A percentile compares a stretch with the other conserved stretches of the same genome.
phyloP scores from a whole-genome alignment of 2,888 invertebrate genomes.

The Notodonta dromedarius region DNA sequence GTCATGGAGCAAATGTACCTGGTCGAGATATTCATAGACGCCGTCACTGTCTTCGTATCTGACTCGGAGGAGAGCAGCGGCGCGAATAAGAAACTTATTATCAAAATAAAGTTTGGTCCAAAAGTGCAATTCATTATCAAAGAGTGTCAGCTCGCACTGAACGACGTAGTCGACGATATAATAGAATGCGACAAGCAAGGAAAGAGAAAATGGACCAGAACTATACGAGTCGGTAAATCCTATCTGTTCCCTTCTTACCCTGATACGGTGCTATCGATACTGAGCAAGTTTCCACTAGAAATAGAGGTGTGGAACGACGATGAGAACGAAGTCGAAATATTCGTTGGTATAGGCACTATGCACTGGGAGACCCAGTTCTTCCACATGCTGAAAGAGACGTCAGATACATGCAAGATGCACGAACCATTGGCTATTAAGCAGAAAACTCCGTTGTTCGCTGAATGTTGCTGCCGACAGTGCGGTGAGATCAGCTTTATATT shows the following conservation, averaged over 20 bases:
- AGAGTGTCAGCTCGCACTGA: slow-evolving; percentile 69
- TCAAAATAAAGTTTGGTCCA: slow-evolving; percentile 78
- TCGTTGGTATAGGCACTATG: slow-evolving; percentile 72
- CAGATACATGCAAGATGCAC: slow-evolving; percentile 59
- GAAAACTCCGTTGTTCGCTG: slow-evolving; percentile 51
- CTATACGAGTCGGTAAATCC: slow-evolving; percentile 81
- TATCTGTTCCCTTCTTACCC: slow-evolving; percentile 79
- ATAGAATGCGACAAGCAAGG: slow-evolving; percentile 62
- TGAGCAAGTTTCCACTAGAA: slow-evolving; percentile 78
- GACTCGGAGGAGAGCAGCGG: slow-evolving; percentile 56
- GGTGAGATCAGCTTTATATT: slow-evolving; percentile 77
- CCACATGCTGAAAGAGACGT: slow-evolving; percentile 73
- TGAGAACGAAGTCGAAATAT: slow-evolving; percentile 63
- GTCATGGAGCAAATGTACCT: slow-evolving; percentile 84
- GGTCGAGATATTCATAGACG: slow-evolving; percentile 83
- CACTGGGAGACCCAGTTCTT: slow-evolving; percentile 77
- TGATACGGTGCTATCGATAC: slow-evolving; percentile 68
- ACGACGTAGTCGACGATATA: slow-evolving; percentile 57
- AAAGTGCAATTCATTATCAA: slow-evolving; percentile 77
- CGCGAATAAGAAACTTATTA: slow-evolving; percentile 70
- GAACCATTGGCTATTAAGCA: slow-evolving; percentile 67
- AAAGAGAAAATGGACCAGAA: slow-evolving; percentile 64
- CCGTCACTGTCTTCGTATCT: slow-evolving; percentile 70
- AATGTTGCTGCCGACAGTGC: slow-evolving; percentile 65
- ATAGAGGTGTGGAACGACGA: slow-evolving; percentile 79